A percentile compares a stretch with the other conserved stretches of the same genome.
These are phyloP conservation scores for Conus canariensis DNA, from an alignment of 2,888 invertebrate species.

Conservation along the genomic window DNA sequence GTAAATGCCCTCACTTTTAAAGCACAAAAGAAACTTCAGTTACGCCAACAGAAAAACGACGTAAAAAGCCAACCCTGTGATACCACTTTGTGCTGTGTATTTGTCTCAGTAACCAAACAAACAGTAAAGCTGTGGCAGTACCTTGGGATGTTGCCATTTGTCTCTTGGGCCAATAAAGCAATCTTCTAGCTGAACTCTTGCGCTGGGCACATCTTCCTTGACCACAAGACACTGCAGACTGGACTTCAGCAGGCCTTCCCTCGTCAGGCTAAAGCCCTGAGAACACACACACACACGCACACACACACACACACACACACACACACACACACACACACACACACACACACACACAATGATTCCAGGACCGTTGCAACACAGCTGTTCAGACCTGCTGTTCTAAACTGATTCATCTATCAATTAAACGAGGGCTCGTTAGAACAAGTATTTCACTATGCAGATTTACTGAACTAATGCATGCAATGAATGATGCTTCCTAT, in stretches of 20 bases:
- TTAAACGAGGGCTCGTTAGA: background rate
- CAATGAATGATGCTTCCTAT: too few relatives aligned
- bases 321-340: background rate
- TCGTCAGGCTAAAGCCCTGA: slow-evolving; percentile 68
- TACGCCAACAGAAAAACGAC: too few relatives aligned
- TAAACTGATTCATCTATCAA: background rate
- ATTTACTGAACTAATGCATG: too few relatives aligned
- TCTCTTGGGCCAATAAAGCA: slow-evolving; percentile 60
- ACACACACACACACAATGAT: background rate
- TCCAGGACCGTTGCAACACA: background rate
- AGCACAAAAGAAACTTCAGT: too few relatives aligned
- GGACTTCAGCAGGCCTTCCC: slow-evolving; percentile 56
- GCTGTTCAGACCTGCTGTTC: background rate
- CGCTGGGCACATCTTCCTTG: slow-evolving; percentile 49
- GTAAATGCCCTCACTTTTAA: too few relatives aligned
- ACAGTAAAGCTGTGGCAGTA: slow-evolving; percentile 27
- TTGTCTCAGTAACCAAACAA: too few relatives aligned
- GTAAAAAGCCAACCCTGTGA: too few relatives aligned
- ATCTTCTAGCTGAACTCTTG: slow-evolving; percentile 56
- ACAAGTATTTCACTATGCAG: background rate
- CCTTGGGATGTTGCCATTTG: slow-evolving; percentile 61
- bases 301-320: background rate
- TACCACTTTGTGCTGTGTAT: too few relatives aligned
- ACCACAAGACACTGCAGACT: slow-evolving; percentile 68
- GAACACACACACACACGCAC: background rate